These are phyloP conservation scores for Isichthys henryi DNA, from an alignment of 2,113 vertebrate species.

Conservation along the genomic window DNA sequence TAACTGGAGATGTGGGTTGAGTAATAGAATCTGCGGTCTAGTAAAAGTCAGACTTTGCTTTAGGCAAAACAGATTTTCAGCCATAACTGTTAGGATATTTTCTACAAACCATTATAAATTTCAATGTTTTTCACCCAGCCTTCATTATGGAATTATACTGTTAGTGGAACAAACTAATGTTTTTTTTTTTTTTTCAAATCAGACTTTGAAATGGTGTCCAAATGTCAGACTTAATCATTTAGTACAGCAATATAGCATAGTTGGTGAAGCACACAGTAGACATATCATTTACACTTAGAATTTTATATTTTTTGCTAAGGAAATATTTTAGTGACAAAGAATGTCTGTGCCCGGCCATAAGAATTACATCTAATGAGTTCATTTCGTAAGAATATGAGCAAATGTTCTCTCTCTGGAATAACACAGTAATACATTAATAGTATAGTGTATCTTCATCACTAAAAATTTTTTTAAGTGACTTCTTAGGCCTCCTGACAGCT, in stretches of 20 bases:
- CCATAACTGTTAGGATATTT: neutral
- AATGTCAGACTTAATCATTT: neutral
- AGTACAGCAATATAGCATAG: neutral
- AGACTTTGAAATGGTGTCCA: neutral
- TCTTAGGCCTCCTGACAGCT: neutral
- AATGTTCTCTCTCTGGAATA: neutral
- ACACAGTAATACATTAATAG: neutral
- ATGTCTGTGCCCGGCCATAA: neutral
- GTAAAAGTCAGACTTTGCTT: slow-evolving; percentile 8
- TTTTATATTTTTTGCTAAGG: neutral
- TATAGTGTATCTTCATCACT: neutral
- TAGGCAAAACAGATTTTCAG: neutral
- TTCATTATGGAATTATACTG: neutral
- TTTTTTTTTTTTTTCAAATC: neutral
- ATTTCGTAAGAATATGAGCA: neutral
- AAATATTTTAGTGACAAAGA: neutral
- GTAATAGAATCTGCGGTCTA: neutral
- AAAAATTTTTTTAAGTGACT: neutral
- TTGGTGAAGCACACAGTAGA: neutral
- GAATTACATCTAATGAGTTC: neutral
- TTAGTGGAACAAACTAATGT: slow-evolving; percentile 5
- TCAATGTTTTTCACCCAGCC: neutral
- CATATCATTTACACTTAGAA: neutral
- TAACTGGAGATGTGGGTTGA: neutral
- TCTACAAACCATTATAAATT: neutral